A percentile compares a stretch with the other conserved stretches of the same genome.
phyloP scores from a whole-genome alignment of 2,113 vertebrate genomes.

The Hiodon alosoides region DNA sequence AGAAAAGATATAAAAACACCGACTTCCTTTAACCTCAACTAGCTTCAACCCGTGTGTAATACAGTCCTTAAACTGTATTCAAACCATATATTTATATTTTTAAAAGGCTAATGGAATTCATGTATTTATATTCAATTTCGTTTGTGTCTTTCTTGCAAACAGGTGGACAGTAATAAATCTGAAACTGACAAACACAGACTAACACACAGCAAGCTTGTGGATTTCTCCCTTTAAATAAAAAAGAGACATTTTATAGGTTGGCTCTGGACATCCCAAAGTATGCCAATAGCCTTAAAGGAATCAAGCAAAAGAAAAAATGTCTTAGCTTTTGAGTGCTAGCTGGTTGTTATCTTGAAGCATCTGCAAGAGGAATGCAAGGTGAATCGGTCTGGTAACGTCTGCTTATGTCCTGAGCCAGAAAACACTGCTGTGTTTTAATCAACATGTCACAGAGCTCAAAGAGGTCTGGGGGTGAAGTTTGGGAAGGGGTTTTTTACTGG shows the following conservation, averaged over 20 bases:
- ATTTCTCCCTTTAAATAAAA: conserved; percentile 1
- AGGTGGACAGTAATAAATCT: conserved; percentile 6
- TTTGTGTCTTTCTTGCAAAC: not conserved
- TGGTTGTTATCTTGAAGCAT: conserved; percentile 10
- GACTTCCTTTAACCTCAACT: not conserved
- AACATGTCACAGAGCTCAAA: no score
- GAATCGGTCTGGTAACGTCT: not conserved
- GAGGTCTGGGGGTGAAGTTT: no score
- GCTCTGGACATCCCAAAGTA: not conserved
- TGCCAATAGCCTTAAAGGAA: conserved; percentile 2
- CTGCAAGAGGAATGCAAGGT: conserved; percentile 13
- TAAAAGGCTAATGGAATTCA: no score
- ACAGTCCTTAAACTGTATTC: not conserved
- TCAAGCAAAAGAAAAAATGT: conserved; percentile 1
- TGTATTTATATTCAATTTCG: not conserved
- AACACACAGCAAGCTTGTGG: not conserved
- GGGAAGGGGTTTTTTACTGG: no score
- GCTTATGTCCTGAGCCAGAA: not conserved
- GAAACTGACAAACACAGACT: not conserved
- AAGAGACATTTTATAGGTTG: conserved; percentile 10
- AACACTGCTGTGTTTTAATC: not conserved
- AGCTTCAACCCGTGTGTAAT: not conserved
- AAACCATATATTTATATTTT: not conserved
- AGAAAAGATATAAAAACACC: not conserved
- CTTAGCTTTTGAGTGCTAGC: not conserved